phyloP scores from a whole-genome alignment of 2,113 vertebrate species.

The Cacatua alba region DNA sequence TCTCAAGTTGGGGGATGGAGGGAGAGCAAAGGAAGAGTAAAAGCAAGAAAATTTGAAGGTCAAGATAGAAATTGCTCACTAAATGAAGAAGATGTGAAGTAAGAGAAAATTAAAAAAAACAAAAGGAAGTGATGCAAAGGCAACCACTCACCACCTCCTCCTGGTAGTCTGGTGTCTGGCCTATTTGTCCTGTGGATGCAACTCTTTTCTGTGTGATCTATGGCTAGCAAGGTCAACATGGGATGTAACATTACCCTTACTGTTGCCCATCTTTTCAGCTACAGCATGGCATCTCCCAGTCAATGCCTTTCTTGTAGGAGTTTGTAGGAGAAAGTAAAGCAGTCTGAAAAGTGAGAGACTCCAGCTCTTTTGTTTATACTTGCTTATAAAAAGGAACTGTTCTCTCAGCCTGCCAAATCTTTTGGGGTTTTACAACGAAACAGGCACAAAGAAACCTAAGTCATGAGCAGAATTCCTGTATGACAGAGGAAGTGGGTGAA shows the following conservation, averaged over 20 bases:
- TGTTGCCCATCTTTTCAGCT: background rate
- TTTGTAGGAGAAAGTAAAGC: background rate
- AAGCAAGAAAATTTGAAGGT: background rate
- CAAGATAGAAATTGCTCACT: background rate
- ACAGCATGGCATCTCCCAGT: rapidly evolving
- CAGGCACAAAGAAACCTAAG: background rate
- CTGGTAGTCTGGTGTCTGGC: background rate
- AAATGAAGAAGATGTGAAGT: background rate
- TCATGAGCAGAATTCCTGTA: background rate
- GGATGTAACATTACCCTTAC: background rate
- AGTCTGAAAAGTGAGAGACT: background rate
- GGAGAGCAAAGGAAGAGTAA: background rate
- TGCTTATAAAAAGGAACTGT: background rate
- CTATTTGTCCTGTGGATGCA: background rate
- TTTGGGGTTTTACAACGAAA: background rate
- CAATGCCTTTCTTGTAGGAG: background rate
- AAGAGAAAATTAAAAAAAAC: background rate
- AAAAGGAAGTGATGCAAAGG: background rate
- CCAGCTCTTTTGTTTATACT: background rate
- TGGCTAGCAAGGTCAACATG: background rate
- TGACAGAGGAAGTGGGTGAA: background rate
- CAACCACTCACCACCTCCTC: background rate
- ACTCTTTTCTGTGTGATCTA: background rate
- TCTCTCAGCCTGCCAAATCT: background rate
- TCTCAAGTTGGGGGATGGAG: background rate